These are phyloP conservation scores for Unio delphinus DNA, from an alignment of 2,888 invertebrate genomes.

Conservation along the genomic window DNA sequence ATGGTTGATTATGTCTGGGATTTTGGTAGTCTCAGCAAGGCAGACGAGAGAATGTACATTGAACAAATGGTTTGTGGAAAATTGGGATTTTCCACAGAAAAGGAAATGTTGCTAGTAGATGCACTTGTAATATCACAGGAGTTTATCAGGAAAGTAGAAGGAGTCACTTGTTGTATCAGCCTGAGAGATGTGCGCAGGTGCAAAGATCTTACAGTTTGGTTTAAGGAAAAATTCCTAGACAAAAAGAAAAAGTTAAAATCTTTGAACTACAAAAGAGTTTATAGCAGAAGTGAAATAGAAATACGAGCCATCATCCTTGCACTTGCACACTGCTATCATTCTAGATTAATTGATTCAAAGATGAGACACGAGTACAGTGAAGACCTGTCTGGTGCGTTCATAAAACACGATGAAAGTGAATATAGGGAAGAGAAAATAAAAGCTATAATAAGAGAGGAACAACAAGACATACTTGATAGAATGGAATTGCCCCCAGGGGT, in stretches of 20 bases:
- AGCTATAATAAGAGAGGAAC: constrained; percentile 32
- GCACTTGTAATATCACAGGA: constrained; percentile 21
- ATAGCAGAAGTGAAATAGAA: background rate
- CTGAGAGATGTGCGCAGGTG: constrained; percentile 30
- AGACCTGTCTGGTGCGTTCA: too few species aligned
- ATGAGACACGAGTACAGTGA: constrained; percentile 6
- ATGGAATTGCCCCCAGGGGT: constrained; percentile 48
- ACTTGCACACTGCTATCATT: constrained; percentile 12
- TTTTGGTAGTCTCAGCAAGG: constrained; percentile 43
- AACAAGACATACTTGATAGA: constrained; percentile 38
- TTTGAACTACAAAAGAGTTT: too few species aligned
- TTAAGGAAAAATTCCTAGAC: constrained; percentile 7
- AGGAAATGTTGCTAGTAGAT: constrained; percentile 3
- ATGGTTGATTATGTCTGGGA: constrained; percentile 55
- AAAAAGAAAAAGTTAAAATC: constrained; percentile 1
- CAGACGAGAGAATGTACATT: constrained; percentile 45
- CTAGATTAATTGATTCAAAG: constrained; percentile 9
- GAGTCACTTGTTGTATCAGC: constrained; percentile 22
- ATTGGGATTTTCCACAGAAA: background rate
- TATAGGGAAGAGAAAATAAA: constrained; percentile 16
- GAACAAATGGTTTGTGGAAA: constrained; percentile 19
- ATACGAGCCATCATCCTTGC: constrained; percentile 9
- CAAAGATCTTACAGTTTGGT: constrained; percentile 21
- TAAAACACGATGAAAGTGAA: background rate
- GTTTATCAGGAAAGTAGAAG: constrained; percentile 17